These are phyloP conservation scores for Monarcha castaneiventris DNA, from an alignment of 2,113 vertebrate genomes.

Conservation along the genomic window DNA sequence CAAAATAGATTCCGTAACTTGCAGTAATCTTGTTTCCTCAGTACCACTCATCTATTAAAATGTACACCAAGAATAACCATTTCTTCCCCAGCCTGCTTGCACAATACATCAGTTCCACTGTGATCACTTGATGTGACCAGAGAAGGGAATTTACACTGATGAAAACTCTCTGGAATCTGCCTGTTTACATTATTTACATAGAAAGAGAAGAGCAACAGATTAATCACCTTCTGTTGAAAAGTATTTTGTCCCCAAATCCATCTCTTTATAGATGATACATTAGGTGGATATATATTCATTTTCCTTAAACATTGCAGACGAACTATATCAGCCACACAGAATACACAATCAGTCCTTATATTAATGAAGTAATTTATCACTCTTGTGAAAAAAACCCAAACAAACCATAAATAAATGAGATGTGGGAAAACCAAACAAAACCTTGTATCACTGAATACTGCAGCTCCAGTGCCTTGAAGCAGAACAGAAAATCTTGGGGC, in stretches of 20 bases:
- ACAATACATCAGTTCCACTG: neutral
- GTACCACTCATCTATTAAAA: neutral
- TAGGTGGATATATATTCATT: neutral
- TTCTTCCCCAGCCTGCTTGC: neutral
- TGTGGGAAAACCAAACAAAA: neutral
- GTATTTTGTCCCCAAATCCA: neutral
- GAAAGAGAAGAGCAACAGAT: neutral
- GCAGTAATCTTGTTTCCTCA: neutral
- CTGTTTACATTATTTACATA: neutral
- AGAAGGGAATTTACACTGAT: neutral
- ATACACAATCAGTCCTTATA: neutral
- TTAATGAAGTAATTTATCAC: neutral
- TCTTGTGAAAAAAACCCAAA: neutral
- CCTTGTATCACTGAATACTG: neutral
- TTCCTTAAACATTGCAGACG: neutral
- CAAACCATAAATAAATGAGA: neutral
- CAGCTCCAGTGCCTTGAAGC: neutral
- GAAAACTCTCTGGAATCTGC: neutral
- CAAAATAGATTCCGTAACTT: neutral
- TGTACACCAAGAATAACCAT: neutral
- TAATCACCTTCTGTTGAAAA: neutral
- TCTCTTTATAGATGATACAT: neutral
- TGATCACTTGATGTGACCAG: neutral
- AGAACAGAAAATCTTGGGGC: neutral
- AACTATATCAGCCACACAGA: neutral